These are phyloP conservation scores for Drosophila eohydei DNA, from an alignment of 2,888 invertebrate genomes.

Conservation along the genomic window DNA sequence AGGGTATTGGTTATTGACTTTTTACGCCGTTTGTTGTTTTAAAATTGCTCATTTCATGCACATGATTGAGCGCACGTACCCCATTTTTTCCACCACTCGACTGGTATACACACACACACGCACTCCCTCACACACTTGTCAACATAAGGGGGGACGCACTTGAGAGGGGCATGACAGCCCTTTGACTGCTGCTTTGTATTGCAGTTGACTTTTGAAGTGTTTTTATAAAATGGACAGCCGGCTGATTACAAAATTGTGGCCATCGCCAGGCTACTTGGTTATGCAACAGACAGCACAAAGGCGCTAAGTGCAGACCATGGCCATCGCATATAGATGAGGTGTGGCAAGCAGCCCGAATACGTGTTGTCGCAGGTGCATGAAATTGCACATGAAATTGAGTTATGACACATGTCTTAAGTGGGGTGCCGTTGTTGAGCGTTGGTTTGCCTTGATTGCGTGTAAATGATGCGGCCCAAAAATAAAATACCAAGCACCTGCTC, in stretches of 20 bases:
- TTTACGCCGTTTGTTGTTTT: conserved; percentile 66
- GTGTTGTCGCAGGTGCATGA: conserved; percentile 75
- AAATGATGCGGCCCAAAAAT: conserved; percentile 53
- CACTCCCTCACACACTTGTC: conserved; percentile 32
- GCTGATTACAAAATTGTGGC: conserved; percentile 70
- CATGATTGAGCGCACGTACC: conserved; percentile 67
- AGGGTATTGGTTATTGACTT: conserved; percentile 59
- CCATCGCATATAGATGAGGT: conserved; percentile 47
- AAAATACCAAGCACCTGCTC: conserved; percentile 30
- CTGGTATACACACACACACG: conserved; percentile 9
- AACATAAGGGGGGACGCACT: conserved; percentile 37
- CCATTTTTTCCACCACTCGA: conserved; percentile 42
- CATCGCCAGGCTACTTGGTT: conserved; percentile 50
- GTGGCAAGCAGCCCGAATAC: conserved; percentile 51
- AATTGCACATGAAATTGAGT: conserved; percentile 77
- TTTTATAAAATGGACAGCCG: conserved; percentile 60
- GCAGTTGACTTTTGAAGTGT: conserved; percentile 60
- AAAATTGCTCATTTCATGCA: conserved; percentile 74
- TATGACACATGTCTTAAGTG: conserved; percentile 59
- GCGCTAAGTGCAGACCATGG: conserved; percentile 61
- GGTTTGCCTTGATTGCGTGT: conserved; percentile 59
- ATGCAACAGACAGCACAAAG: conserved; percentile 63
- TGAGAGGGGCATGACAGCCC: conserved; percentile 40
- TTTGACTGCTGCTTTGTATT: conserved; percentile 55
- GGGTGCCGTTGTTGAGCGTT: conserved; percentile 14